These are phyloP conservation scores for Callopanchax toddi DNA, from an alignment of 2,113 vertebrate species.

Conservation along the genomic window DNA sequence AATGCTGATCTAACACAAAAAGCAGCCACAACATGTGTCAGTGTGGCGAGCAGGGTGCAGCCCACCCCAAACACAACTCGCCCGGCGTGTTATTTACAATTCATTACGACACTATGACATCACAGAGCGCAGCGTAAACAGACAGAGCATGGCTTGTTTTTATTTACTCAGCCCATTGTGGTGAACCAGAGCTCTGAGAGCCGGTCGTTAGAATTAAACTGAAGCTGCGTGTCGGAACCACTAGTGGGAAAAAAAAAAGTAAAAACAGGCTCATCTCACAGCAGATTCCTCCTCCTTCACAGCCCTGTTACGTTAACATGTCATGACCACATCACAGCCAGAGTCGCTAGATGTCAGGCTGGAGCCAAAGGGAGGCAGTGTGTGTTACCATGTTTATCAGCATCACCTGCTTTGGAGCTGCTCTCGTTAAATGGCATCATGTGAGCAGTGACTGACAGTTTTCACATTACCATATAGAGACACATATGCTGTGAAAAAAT, in stretches of 20 bases:
- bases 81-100: constrained; percentile 49
- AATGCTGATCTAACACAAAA: constrained; percentile 57
- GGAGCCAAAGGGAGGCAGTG: constrained; percentile 65
- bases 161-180: constrained; percentile 27
- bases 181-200: constrained; percentile 10
- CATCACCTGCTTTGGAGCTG: constrained; percentile 27
- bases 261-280: background rate
- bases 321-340: constrained; percentile 57
- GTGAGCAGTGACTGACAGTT: background rate
- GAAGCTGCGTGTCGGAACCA: constrained; percentile 1
- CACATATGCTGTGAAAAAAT: too few relatives aligned
- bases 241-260: background rate
- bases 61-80: constrained; percentile 35
- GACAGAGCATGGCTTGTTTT: constrained; percentile 1
- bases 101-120: constrained; percentile 46
- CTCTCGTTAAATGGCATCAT: constrained; percentile 55
- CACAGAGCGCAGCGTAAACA: constrained; percentile 19
- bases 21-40: constrained; percentile 46
- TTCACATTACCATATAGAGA: background rate
- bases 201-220: constrained; percentile 20
- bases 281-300: constrained; percentile 19
- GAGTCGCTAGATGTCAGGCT: constrained; percentile 79
- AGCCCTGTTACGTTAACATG: constrained; percentile 38
- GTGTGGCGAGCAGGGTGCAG: constrained; percentile 27
- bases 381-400: constrained; percentile 44